Percentiles rank a stretch among this genome's conserved stretches.
These are phyloP conservation scores for Notamacropus eugenii DNA, from an alignment of 2,797 vertebrate species.

Conservation along the genomic window DNA sequence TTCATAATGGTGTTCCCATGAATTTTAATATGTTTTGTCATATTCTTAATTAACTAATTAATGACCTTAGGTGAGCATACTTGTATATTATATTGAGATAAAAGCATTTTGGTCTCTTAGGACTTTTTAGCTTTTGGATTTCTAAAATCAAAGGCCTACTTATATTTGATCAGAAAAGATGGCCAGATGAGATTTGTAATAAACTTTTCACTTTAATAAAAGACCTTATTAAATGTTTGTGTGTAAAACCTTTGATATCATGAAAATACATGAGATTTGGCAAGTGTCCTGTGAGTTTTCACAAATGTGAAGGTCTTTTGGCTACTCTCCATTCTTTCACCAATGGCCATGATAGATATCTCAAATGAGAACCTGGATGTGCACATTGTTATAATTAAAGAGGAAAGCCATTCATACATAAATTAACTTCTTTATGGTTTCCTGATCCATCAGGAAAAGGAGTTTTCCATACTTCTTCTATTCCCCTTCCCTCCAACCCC, in stretches of 20 bases:
- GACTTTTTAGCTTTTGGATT: slow-evolving; percentile 6
- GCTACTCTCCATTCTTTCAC: neutral
- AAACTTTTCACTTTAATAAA: neutral
- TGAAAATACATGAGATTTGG: neutral
- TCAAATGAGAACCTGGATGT: neutral
- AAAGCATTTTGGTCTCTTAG: neutral
- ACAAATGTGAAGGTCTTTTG: neutral
- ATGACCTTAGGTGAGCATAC: neutral
- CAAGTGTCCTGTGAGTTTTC: neutral
- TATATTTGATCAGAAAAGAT: slow-evolving; percentile 41
- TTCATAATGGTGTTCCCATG: neutral
- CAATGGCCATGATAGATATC: too few species aligned
- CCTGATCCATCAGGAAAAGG: neutral
- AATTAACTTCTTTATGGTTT: neutral
- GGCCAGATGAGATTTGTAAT: neutral
- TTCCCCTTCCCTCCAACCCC: slow-evolving; percentile 9
- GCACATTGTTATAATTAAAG: neutral
- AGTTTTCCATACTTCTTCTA: neutral
- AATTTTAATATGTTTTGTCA: neutral
- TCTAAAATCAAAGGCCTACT: neutral
- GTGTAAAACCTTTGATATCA: neutral
- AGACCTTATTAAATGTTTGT: neutral
- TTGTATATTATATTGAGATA: neutral
- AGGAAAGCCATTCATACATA: neutral
- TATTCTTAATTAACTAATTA: neutral